Conservation (phyloP, 2,888 invertebrate genomes). For the Tetragonula carbonaria region DNA sequence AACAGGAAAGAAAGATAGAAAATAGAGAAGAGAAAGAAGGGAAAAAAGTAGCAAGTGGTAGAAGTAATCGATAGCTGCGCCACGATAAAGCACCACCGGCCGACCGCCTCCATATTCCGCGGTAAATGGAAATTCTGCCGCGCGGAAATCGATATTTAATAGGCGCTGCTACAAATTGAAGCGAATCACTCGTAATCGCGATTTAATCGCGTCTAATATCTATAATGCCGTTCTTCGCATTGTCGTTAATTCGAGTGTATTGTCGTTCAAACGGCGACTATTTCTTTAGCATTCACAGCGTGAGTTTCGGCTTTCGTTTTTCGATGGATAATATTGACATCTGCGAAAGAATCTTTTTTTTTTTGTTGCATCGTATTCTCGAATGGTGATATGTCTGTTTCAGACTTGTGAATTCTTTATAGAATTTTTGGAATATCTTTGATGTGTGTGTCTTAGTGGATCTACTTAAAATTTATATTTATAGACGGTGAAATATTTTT, state of each 20-base stretch:
- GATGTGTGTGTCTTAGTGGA: no score
- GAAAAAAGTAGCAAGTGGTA: slow-evolving; percentile 13
- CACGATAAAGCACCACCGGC: slow-evolving; percentile 20
- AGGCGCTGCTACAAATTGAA: slow-evolving; percentile 28
- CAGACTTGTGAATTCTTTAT: no score
- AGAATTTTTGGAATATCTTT: no score
- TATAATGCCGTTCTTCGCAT: not conserved
- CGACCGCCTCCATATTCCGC: slow-evolving; percentile 22
- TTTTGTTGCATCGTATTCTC: no score
- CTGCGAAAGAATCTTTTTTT: no score
- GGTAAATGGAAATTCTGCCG: slow-evolving; percentile 40
- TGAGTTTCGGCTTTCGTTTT: no score
- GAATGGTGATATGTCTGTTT: no score
- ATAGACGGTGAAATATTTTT: no score
- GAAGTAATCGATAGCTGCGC: slow-evolving; percentile 38
- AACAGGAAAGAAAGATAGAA: not conserved
- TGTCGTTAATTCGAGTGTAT: slow-evolving; percentile 8
- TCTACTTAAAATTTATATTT: no score
- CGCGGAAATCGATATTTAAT: slow-evolving; percentile 45
- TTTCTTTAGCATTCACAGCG: no score
- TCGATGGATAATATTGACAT: no score
- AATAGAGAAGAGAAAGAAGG: not conserved
- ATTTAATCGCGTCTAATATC: slow-evolving; percentile 25
- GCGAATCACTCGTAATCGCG: slow-evolving; percentile 14
- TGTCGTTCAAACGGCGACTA: not conserved